These are phyloP conservation scores for Brienomyrus longianalis DNA, from an alignment of 2,113 vertebrate species.

Conservation along the genomic window DNA sequence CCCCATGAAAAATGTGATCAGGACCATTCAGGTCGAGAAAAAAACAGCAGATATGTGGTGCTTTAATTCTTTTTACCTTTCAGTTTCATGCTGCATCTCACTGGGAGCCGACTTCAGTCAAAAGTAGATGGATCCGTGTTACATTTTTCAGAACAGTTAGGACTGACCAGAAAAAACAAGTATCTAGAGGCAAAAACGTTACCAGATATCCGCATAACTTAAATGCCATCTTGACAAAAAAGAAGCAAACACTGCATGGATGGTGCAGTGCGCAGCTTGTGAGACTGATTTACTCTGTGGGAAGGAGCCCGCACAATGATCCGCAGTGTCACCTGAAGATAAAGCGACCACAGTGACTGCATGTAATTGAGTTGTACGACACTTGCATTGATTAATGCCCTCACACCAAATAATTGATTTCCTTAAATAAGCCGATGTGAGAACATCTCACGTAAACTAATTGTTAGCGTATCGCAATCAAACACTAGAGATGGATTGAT, in stretches of 20 bases:
- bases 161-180: background rate
- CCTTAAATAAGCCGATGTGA: background rate
- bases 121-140: background rate
- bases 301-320: background rate
- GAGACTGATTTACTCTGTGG: background rate
- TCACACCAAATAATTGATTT: conserved; percentile 1
- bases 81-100: background rate
- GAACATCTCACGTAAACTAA: background rate
- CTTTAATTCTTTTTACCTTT: background rate
- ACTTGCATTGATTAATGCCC: background rate
- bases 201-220: background rate
- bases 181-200: background rate
- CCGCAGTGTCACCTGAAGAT: background rate
- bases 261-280: background rate
- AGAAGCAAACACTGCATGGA: background rate
- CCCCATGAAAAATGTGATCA: background rate
- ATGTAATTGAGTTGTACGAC: background rate
- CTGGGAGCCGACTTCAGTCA: background rate
- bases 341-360: background rate
- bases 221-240: background rate
- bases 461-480: background rate
- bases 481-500: background rate
- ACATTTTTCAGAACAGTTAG: background rate
- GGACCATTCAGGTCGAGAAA: background rate
- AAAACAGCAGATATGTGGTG: background rate